Base-by-base conservation (phyloP, 2,888 invertebrate genomes). In the Apoda limacodes region DNA sequence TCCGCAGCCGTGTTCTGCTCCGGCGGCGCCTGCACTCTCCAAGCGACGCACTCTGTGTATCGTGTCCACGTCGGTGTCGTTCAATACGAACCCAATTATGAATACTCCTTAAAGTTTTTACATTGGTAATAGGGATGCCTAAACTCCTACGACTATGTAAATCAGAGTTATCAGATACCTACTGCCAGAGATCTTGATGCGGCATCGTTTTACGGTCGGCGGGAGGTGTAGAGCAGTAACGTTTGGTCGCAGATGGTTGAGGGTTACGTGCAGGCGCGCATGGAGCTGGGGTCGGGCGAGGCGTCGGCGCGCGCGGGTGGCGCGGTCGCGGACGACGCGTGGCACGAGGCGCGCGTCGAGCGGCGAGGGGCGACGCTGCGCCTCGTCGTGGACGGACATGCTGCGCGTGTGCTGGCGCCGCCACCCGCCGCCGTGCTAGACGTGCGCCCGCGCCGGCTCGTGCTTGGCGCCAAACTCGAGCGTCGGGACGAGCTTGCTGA, bases 241-340 rank as follows among this genome's bases (percentile, higher is more conserved):
- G n/a, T n/a, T n/a, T n/a, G n/a, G n/a, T n/a, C n/a, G n/a, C n/a
- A n/a, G n/a, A n/a, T 75, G 39, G 87, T 86, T 10, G 91, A 93
- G 61, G 97, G 96, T 1, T 85, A 86, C 27, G 85, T 95, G 7
- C 94, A 93, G 64, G 95, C 94, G 68, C 86, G 92, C 43, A 94
- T 95, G 82, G 93, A 98, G 63, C 85, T 96, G 45, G 98, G 98
- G 11, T 90, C 92, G 43, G 98, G 97, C 4, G 92, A 92, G 66
- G 95, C 93, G 20, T 72, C 89, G 30, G 89, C 95, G 15, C 84
- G 90, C 39, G 89, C 92, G 2, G 88, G 62, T 21, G 69, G 50
- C 36, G 49, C 61, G 19, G 75, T 66, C 46, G 59, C 70, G 26
- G 81, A 81, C 61, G 80, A 76, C 39, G 60, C 48, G 46, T 97